Evolutionary conservation across 2,113 vertebrate species (phyloP).

Genomic region (Rissa tridactyla): DNA sequence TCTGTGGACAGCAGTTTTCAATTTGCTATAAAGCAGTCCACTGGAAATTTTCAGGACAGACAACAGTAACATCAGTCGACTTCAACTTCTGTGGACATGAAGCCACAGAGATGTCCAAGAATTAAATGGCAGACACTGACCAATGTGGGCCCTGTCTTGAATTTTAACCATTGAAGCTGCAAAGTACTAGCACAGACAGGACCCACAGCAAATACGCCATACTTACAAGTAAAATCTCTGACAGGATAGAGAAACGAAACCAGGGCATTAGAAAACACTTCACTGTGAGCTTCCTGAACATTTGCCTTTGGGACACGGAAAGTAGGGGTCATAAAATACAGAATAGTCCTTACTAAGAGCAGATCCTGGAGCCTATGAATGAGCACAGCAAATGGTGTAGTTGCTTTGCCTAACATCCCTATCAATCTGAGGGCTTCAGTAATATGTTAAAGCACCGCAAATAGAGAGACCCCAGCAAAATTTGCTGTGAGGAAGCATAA

Average conservation of each 20-base stretch:
- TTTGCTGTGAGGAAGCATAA: background rate
- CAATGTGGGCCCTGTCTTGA: background rate
- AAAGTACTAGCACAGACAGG: background rate
- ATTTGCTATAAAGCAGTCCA: background rate
- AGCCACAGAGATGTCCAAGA: background rate
- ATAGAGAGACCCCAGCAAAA: background rate
- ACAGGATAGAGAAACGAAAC: background rate
- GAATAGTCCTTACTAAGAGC: background rate
- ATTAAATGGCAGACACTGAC: background rate
- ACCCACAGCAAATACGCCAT: background rate
- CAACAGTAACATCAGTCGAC: background rate
- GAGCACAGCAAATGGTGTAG: background rate
- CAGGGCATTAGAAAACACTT: background rate
- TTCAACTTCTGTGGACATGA: background rate
- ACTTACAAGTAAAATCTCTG: background rate
- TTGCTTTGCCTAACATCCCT: fast-evolving
- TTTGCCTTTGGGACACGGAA: background rate
- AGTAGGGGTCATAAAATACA: background rate
- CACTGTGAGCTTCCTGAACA: background rate
- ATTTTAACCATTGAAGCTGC: background rate
- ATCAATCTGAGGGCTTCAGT: background rate
- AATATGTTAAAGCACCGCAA: fast-evolving
- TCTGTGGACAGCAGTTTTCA: background rate
- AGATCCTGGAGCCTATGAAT: background rate
- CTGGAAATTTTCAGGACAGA: background rate